Evolutionary conservation across 2,888 invertebrate genomes (phyloP), one percentile per base, ranked within the genome.

Genomic region (Homarus gammarus): DNA sequence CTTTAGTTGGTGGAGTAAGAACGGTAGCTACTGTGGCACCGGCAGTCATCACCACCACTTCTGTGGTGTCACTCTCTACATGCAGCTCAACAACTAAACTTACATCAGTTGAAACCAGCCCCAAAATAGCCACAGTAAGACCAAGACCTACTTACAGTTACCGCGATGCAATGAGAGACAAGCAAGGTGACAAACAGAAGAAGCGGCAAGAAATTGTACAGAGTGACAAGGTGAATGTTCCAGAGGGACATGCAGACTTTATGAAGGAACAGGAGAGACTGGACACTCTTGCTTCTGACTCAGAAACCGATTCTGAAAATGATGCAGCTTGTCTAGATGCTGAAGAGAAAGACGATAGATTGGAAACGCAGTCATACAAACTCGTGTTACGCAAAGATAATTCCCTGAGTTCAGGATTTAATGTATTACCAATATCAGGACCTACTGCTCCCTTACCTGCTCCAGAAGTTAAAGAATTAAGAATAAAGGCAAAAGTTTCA

Each of bases 21-120:
- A 90, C 90, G 27, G 90, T 92, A 27, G 92, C 92, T n/a, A 92
- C 92, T 51, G 92, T 92, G 49, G 92, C 92, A 5, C 92, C 92
- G 12, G 92, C 92, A 33, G 87, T 90, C 82, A 90, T 92, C 51
- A 88, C 91, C 38, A 87, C 87, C 33, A 68, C 90, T 38, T 86
- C 87, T 15, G 89, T 84, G 27, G 77, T 87, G 15, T 86, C 85
- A 51, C 6, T 82, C 51, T 93, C 93, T 92, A 93, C 5, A 93
- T 56, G 94, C 94, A 64, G 79, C 81, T 82, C 89, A 90, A 15
- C 91, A 49, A 82, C 78, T 93, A 22, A 68, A 33, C 70, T 93
- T 93, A 12, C 84, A 8, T 85, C 84, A 6, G 78, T 61, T 15
- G 90, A 92, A 18, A 68, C 77, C n/a, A 82, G 64, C 2, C 81